A percentile compares a stretch with the other conserved stretches of the same genome.
Conservation (phyloP, 2,113 vertebrate genomes). For the Mustelus asterias region DNA sequence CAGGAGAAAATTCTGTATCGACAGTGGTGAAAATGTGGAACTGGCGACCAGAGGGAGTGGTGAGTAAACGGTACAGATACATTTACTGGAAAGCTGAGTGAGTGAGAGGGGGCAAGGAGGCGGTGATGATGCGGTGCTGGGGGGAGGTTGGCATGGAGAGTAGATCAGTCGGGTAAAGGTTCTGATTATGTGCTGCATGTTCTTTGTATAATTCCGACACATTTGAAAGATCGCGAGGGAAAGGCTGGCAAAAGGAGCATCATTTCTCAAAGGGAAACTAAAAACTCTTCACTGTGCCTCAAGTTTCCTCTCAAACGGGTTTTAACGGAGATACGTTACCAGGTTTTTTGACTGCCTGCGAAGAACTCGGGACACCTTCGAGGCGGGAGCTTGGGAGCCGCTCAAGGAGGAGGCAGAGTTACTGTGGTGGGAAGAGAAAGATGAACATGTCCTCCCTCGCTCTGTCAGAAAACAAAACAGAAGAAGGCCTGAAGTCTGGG, state of each 20-base stretch:
- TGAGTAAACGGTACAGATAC: no score
- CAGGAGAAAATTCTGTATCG: not conserved
- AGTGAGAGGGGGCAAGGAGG: not conserved
- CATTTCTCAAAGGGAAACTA: not conserved
- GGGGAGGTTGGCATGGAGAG: no score
- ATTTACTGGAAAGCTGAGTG: not conserved
- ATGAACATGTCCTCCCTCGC: constrained; percentile 72
- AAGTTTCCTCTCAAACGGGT: not conserved
- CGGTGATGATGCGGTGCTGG: not conserved
- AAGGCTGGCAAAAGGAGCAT: not conserved
- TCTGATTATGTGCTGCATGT: not conserved
- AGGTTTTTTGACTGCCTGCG: constrained; percentile 73
- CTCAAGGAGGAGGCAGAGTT: constrained; percentile 54
- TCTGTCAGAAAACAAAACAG: constrained; percentile 55
- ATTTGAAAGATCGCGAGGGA: not conserved
- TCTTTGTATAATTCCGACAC: not conserved
- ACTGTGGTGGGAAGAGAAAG: constrained; percentile 56
- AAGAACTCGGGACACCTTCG: constrained; percentile 57
- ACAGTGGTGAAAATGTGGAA: not conserved
- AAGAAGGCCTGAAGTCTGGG: not conserved
- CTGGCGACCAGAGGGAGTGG: not conserved
- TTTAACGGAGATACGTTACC: constrained; percentile 53
- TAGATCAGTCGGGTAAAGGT: not conserved
- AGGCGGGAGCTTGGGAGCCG: constrained; percentile 45
- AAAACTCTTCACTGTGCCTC: not conserved